phyloP scores from a whole-genome alignment of 37 sponge, comb jelly and placozoan genomes.

The Halichondria panicea region DNA sequence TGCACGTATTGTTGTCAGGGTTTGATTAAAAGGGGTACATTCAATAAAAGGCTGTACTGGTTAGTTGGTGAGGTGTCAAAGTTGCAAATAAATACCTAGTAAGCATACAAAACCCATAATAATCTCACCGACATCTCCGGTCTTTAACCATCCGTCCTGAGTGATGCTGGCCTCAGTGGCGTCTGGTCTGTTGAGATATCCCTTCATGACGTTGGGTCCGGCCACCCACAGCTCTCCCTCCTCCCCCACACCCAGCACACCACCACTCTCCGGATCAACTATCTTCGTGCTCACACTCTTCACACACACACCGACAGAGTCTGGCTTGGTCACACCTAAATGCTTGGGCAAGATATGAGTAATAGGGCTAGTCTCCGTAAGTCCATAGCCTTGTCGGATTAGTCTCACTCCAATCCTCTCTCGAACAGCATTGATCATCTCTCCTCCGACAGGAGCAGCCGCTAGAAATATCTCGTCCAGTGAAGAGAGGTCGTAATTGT shows the following conservation, averaged over 20 bases:
- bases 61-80: no score
- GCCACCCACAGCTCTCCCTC: conserved; percentile 74
- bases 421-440: conserved; percentile 41
- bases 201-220: conserved; percentile 90
- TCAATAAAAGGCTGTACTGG: no score
- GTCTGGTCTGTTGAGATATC: conserved; percentile 80
- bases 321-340: conserved; percentile 17
- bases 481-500: conserved; percentile 75
- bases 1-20: no score
- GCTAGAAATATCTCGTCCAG: conserved; percentile 58
- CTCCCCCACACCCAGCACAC: conserved; percentile 27
- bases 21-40: no score
- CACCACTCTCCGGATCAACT: conserved; percentile 56
- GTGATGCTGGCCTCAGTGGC: conserved; percentile 58
- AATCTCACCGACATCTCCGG: conserved; percentile 81
- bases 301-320: conserved; percentile 60
- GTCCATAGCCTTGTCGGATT: conserved; percentile 81
- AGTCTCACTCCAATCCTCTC: conserved; percentile 28
- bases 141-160: conserved; percentile 81
- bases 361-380: conserved; percentile 83
- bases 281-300: conserved; percentile 53
- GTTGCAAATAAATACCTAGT: no score
- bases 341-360: conserved; percentile 36
- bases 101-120: no score
- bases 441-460: conserved; percentile 88